Evolutionary conservation across 2,888 invertebrate species (phyloP).

Genomic region (Eristalinus aeneus): DNA sequence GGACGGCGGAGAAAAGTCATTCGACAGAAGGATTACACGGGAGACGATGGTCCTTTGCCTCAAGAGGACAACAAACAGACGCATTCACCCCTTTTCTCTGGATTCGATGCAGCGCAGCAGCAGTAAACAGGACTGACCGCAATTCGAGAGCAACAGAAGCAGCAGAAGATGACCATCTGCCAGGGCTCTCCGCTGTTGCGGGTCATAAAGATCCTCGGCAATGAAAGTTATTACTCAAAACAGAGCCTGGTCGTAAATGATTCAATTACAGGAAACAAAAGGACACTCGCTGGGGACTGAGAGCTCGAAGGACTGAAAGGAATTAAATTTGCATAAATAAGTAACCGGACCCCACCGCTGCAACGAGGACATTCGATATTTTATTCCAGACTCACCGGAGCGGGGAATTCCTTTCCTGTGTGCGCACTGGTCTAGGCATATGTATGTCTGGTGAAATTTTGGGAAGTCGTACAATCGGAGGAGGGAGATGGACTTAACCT

Average conservation of each 20-base stretch:
- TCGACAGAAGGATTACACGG: constrained; percentile 54
- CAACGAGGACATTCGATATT: constrained; percentile 47
- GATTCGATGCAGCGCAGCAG: not conserved
- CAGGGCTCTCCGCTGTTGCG: constrained; percentile 19
- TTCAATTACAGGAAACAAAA: constrained; percentile 68
- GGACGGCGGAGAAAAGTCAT: constrained; percentile 47
- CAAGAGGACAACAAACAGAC: constrained; percentile 47
- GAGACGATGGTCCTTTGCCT: constrained; percentile 26
- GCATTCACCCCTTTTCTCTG: constrained; percentile 40
- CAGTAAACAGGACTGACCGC: constrained; percentile 67
- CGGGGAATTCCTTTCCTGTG: not conserved
- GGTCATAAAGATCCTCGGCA: constrained; percentile 55
- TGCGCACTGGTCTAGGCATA: not conserved
- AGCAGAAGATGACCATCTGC: constrained; percentile 54
- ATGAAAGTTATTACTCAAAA: constrained; percentile 70
- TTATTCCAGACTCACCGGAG: constrained; percentile 8
- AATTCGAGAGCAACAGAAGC: constrained; percentile 44
- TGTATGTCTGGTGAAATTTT: not conserved
- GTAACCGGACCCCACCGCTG: constrained; percentile 55
- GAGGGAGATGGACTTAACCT: not conserved
- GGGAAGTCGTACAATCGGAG: not conserved
- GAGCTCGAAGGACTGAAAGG: constrained; percentile 14
- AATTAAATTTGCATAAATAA: constrained; percentile 64
- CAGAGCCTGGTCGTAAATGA: constrained; percentile 44
- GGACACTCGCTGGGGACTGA: not conserved